These are phyloP conservation scores for Trichechus manatus DNA, from an alignment of 2,113 vertebrate species.

Conservation along the genomic window DNA sequence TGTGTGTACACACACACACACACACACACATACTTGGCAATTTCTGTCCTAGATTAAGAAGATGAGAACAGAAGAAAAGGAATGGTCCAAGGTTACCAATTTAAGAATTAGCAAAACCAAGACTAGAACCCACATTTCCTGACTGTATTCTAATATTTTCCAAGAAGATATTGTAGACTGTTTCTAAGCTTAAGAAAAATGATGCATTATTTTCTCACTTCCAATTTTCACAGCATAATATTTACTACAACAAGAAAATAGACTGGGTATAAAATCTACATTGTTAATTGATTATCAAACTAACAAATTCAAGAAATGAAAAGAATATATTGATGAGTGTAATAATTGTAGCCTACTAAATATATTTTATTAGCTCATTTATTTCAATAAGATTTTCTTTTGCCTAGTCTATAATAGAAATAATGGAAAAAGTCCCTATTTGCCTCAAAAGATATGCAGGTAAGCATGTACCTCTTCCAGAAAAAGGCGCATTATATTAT, in stretches of 20 bases:
- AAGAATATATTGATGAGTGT: neutral
- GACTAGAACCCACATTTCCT: neutral
- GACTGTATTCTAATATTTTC: neutral
- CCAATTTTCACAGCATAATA: neutral
- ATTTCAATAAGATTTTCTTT: constrained; percentile 68
- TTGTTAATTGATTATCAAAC: neutral
- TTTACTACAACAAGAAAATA: neutral
- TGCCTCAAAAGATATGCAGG: constrained; percentile 54
- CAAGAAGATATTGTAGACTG: neutral
- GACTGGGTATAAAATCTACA: neutral
- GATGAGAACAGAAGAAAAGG: neutral
- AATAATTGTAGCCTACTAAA: neutral
- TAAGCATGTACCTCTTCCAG: neutral
- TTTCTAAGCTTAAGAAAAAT: neutral
- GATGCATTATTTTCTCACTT: neutral
- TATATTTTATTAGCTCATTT: constrained; percentile 71
- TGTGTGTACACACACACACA: too few species aligned
- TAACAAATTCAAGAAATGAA: neutral
- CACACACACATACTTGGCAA: neutral
- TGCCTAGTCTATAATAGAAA: neutral
- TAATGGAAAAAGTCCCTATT: neutral
- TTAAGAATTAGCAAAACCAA: neutral
- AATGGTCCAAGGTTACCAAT: neutral
- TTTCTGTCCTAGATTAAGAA: neutral
- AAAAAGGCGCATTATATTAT: constrained; percentile 57